Percentiles rank a stretch among this genome's conserved stretches.
These are phyloP conservation scores for Ditylenchus weischeri DNA, from an alignment of 2,888 invertebrate species.

Conservation along the genomic window DNA sequence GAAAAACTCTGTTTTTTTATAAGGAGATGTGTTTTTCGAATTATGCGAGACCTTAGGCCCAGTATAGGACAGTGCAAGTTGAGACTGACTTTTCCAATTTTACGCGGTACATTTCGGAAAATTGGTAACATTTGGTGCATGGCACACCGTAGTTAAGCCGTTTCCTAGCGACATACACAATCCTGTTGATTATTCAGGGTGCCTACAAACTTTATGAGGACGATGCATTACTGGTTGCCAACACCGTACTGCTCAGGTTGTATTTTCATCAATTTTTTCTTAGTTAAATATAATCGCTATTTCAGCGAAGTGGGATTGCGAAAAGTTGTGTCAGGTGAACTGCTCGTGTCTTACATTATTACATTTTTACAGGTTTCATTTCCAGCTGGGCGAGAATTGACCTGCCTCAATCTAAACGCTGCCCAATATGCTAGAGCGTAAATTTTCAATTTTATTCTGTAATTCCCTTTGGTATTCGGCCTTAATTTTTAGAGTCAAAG, in stretches of 20 bases:
- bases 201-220: constrained; percentile 43
- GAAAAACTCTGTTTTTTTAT: too few species aligned
- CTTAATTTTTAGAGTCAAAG: constrained; percentile 22
- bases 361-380: neutral
- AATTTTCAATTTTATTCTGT: neutral
- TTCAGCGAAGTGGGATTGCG: constrained; percentile 44
- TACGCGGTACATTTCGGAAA: too few species aligned
- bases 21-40: too few species aligned
- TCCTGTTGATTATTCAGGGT: constrained; percentile 34
- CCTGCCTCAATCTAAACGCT: constrained; percentile 38
- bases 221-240: constrained; percentile 47
- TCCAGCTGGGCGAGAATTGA: constrained; percentile 32
- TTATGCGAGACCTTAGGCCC: too few species aligned
- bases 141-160: too few species aligned
- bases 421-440: constrained; percentile 40
- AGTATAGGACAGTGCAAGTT: too few species aligned
- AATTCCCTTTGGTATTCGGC: constrained; percentile 8
- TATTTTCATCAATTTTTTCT: too few species aligned
- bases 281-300: too few species aligned
- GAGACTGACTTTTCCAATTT: too few species aligned
- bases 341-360: neutral
- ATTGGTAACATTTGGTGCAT: too few species aligned
- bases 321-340: constrained; percentile 13
- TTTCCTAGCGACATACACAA: too few species aligned
- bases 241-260: constrained; percentile 39